Conservation (phyloP, 2,113 vertebrate species). For the Antennarius striatus region DNA sequence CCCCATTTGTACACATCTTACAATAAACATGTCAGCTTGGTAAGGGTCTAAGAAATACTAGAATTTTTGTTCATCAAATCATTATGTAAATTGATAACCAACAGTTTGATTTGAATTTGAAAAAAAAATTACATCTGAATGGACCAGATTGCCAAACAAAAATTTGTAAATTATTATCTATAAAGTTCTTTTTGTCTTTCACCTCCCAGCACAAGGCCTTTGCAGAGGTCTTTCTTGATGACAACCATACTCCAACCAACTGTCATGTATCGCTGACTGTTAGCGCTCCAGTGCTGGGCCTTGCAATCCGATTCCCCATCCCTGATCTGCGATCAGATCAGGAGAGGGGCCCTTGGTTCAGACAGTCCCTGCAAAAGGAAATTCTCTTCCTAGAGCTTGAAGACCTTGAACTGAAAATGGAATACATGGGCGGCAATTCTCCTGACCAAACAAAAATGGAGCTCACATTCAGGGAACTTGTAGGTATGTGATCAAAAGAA, state of each 20-base stretch:
- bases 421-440: conserved; percentile 87
- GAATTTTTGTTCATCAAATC: no score
- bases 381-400: conserved; percentile 87
- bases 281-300: conserved; percentile 83
- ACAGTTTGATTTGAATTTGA: no score
- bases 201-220: conserved; percentile 92
- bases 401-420: conserved; percentile 91
- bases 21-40: conserved; percentile 94
- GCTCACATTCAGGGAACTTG: conserved; percentile 91
- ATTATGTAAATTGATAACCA: no score
- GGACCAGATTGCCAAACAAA: no score
- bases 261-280: conserved; percentile 87
- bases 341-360: conserved; percentile 97
- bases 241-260: conserved; percentile 87
- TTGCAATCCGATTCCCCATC: conserved; percentile 94
- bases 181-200: background rate
- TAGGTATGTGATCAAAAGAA: conserved; percentile 76
- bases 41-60: conserved; percentile 66
- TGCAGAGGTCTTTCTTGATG: conserved; percentile 96
- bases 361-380: conserved; percentile 96
- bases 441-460: conserved; percentile 94
- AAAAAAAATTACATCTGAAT: no score
- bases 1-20: conserved; percentile 97
- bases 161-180: no score
- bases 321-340: conserved; percentile 96